phyloP scores from a whole-genome alignment of 2,888 invertebrate genomes.

The Coleophora deauratella region DNA sequence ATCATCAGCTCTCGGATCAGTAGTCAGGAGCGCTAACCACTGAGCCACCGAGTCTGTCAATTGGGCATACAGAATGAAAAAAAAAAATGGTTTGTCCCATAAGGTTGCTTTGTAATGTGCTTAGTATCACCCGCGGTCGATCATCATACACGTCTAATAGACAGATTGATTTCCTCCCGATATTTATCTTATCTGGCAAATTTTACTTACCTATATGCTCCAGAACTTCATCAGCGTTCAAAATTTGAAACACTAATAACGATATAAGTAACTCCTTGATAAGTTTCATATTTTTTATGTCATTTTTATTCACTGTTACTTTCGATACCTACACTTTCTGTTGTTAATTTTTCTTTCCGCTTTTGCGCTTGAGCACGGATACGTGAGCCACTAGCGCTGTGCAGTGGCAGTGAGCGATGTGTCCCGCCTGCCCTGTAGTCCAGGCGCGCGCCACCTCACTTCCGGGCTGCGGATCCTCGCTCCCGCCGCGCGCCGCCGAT shows the following conservation, averaged over 20 bases:
- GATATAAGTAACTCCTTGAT: conserved; percentile 26
- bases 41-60: too few species aligned
- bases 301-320: too few species aligned
- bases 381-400: conserved; percentile 64
- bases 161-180: too few species aligned
- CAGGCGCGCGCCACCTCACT: conserved; percentile 48
- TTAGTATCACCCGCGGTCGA: too few species aligned
- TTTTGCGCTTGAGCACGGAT: conserved; percentile 55
- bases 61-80: too few species aligned
- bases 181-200: too few species aligned
- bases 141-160: too few species aligned
- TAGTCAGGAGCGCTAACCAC: too few species aligned
- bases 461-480: conserved; percentile 49
- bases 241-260: conserved; percentile 28
- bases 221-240: conserved; percentile 37
- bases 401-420: conserved; percentile 53
- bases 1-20: too few species aligned
- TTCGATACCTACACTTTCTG: too few species aligned
- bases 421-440: conserved; percentile 30
- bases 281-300: conserved; percentile 31
- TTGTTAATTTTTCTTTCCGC: conserved; percentile 1
- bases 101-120: too few species aligned
- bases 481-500: conserved; percentile 28
- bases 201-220: conserved; percentile 45
- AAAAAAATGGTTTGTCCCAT: too few species aligned